A percentile compares a stretch with the other conserved stretches of the same genome.
Conservation (phyloP, 2,888 invertebrate species). For the Drosophila limbata region DNA sequence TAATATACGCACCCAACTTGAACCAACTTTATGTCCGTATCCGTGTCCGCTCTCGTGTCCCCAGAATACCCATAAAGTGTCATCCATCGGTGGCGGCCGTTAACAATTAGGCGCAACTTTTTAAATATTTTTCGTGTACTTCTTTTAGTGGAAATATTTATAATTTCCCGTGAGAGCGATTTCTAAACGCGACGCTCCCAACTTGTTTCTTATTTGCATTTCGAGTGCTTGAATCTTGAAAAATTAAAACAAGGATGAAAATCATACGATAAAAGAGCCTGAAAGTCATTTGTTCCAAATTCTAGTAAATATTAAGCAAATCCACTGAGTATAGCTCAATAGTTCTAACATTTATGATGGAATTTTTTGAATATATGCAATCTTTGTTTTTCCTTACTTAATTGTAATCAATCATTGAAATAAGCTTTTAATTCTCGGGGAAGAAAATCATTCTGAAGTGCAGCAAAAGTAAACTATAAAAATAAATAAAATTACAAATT, state of each 20-base stretch:
- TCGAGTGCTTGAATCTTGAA: slow-evolving; percentile 33
- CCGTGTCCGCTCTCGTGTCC: slow-evolving; percentile 11
- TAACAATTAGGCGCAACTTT: slow-evolving; percentile 78
- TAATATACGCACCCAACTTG: slow-evolving; percentile 44
- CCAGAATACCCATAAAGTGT: slow-evolving; percentile 71
- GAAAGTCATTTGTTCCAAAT: slow-evolving; percentile 31
- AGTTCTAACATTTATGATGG: background rate
- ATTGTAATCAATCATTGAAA: too few species aligned
- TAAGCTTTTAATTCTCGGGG: too few species aligned
- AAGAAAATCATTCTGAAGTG: too few species aligned
- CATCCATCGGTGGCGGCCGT: slow-evolving; percentile 59
- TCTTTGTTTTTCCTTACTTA: too few species aligned
- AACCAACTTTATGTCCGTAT: slow-evolving; percentile 2
- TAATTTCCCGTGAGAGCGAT: slow-evolving; percentile 76
- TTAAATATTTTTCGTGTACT: slow-evolving; percentile 46
- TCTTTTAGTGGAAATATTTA: slow-evolving; percentile 53
- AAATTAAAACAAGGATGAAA: slow-evolving; percentile 9
- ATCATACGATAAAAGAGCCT: slow-evolving; percentile 3
- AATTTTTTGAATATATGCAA: too few species aligned
- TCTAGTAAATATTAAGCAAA: background rate
- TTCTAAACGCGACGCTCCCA: slow-evolving; percentile 53
- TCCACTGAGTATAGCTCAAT: background rate
- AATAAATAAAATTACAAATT: too few species aligned
- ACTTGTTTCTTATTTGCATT: slow-evolving; percentile 59
- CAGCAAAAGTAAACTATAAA: too few species aligned